phyloP scores from a whole-genome alignment of 1,140 invertebrate species.

The Trichonephila clavipes region DNA sequence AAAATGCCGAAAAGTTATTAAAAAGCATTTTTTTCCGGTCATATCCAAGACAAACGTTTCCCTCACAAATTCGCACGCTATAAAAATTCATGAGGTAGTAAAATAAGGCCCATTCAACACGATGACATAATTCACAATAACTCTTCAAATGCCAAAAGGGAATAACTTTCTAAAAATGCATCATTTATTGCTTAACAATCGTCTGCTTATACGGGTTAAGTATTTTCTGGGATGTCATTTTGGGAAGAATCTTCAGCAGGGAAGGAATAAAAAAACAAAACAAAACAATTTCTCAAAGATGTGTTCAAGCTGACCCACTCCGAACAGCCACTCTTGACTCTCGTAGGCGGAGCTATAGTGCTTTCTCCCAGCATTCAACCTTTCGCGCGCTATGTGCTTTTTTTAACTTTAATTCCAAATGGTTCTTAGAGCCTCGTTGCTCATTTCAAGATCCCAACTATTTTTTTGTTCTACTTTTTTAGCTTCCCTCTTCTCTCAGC shows the following conservation, averaged over 20 bases:
- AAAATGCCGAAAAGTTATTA: too few relatives aligned
- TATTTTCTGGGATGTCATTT: not conserved
- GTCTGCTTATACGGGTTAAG: not conserved
- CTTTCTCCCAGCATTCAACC: not conserved
- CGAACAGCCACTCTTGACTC: not conserved
- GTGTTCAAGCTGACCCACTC: conserved; percentile 44
- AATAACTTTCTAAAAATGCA: conserved; percentile 21
- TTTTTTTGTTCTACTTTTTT: conserved; percentile 50
- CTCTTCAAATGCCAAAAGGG: not conserved
- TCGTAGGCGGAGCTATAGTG: conserved; percentile 8
- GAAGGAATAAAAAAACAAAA: not conserved
- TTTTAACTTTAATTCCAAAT: conserved; percentile 20
- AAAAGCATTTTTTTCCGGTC: too few relatives aligned
- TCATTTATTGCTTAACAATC: conserved; percentile 6
- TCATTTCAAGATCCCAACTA: not conserved
- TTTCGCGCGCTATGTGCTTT: not conserved
- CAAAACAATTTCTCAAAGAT: not conserved
- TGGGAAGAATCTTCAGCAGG: not conserved
- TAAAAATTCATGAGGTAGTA: too few relatives aligned
- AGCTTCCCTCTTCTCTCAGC: conserved; percentile 6
- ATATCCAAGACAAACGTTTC: too few relatives aligned
- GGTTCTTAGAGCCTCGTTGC: not conserved
- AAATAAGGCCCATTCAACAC: not conserved
- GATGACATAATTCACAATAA: not conserved
- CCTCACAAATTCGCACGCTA: too few relatives aligned